A percentile compares a stretch with the other conserved stretches of the same genome.
These are phyloP conservation scores for Lasioglossum baleicum DNA, from an alignment of 1,140 invertebrate genomes.

Conservation along the genomic window DNA sequence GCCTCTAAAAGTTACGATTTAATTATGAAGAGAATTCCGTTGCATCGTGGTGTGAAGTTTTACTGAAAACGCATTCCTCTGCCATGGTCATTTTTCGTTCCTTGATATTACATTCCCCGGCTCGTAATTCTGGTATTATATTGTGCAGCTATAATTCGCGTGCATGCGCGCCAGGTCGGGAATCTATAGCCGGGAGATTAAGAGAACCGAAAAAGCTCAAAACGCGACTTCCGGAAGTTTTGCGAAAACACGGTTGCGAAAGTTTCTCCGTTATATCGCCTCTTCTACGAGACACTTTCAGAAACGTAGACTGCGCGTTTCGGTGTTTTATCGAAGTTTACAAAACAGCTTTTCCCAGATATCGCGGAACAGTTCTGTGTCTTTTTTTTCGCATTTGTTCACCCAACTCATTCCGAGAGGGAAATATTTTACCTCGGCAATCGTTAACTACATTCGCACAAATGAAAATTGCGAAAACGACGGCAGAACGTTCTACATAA, in stretches of 20 bases:
- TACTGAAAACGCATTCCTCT: slow-evolving; percentile 15
- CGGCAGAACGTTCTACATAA: too few species aligned
- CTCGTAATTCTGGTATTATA: slow-evolving; percentile 2
- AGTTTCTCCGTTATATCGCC: not conserved
- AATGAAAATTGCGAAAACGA: too few species aligned
- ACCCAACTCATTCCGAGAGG: too few species aligned
- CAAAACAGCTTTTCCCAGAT: too few species aligned
- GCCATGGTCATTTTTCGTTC: not conserved
- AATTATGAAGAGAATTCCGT: slow-evolving; percentile 9
- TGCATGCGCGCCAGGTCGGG: not conserved
- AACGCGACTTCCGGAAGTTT: not conserved
- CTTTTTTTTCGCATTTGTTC: too few species aligned
- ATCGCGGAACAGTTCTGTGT: too few species aligned
- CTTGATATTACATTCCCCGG: slow-evolving; percentile 22
- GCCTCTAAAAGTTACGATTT: not conserved
- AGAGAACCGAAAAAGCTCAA: not conserved
- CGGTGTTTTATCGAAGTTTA: too few species aligned
- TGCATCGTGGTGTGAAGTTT: slow-evolving; percentile 4
- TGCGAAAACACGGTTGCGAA: too few species aligned
- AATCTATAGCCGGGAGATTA: slow-evolving; percentile 25
- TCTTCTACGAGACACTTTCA: not conserved
- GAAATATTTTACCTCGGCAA: too few species aligned
- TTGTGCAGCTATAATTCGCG: slow-evolving; percentile 12
- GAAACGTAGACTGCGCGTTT: not conserved
- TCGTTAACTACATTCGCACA: too few species aligned